These are phyloP conservation scores for Deilephila porcellus DNA, from an alignment of 2,888 invertebrate species.

Conservation along the genomic window DNA sequence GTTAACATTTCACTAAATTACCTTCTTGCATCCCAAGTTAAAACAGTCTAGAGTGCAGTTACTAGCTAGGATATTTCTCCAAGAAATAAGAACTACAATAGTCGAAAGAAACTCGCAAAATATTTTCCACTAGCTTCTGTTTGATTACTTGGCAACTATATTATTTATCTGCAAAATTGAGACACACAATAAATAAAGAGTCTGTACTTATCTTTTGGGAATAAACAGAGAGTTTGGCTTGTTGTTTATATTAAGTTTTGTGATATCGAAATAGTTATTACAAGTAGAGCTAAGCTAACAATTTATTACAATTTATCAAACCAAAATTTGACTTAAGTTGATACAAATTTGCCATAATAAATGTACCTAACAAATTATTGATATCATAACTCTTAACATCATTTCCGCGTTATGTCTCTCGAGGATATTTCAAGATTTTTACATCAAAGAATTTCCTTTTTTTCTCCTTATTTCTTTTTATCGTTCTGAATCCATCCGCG, in stretches of 20 bases:
- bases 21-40: constrained; percentile 29
- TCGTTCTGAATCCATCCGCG: constrained; percentile 18
- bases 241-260: background rate
- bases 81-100: constrained; percentile 5
- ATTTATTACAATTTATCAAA: too few species aligned
- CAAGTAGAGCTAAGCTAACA: too few species aligned
- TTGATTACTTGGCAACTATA: constrained; percentile 17
- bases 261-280: background rate
- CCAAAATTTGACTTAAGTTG: background rate
- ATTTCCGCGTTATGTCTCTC: constrained; percentile 37
- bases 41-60: constrained; percentile 1
- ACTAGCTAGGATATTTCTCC: background rate
- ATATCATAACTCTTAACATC: constrained; percentile 46
- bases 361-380: constrained; percentile 37
- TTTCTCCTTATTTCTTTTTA: constrained; percentile 35
- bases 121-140: constrained; percentile 31
- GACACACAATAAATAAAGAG: background rate
- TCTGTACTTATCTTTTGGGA: background rate
- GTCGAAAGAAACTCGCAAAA: constrained; percentile 29
- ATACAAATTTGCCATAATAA: background rate
- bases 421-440: constrained; percentile 38
- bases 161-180: background rate
- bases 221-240: background rate
- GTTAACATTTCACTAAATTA: constrained; percentile 9
- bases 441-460: constrained; percentile 38